Evolutionary conservation across 64 coral and sea anemone genomes (phyloP).

Genomic region (Acropora yongei): DNA sequence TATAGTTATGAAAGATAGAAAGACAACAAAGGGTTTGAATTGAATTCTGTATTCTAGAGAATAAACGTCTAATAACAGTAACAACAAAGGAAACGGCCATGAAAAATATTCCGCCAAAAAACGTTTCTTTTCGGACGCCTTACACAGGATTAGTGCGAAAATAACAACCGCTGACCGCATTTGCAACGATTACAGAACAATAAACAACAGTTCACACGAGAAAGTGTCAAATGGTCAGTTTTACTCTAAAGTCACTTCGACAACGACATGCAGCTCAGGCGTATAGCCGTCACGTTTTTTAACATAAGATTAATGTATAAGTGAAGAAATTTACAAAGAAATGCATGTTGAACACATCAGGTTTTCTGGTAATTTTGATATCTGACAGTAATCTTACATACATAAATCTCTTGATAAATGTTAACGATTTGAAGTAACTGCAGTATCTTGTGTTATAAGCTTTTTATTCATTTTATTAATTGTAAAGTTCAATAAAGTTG

Average conservation of each 20-base stretch:
- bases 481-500: no score
- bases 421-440: no score
- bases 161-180: conserved; percentile 13
- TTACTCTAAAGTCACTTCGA: conserved; percentile 33
- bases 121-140: background rate
- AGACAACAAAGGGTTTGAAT: background rate
- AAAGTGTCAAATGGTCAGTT: conserved; percentile 2
- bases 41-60: background rate
- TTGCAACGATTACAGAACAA: conserved; percentile 20
- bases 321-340: no score
- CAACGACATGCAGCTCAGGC: background rate
- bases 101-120: background rate
- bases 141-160: background rate
- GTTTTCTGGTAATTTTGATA: no score
- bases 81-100: background rate
- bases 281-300: no score
- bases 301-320: no score
- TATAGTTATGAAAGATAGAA: background rate
- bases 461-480: no score
- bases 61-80: background rate
- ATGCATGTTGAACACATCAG: no score
- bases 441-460: no score
- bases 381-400: no score
- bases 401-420: no score
- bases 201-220: background rate